A percentile compares a stretch with the other conserved stretches of the same genome.
phyloP scores from a whole-genome alignment of 2,888 invertebrate genomes.

The Argyresthia albistria region DNA sequence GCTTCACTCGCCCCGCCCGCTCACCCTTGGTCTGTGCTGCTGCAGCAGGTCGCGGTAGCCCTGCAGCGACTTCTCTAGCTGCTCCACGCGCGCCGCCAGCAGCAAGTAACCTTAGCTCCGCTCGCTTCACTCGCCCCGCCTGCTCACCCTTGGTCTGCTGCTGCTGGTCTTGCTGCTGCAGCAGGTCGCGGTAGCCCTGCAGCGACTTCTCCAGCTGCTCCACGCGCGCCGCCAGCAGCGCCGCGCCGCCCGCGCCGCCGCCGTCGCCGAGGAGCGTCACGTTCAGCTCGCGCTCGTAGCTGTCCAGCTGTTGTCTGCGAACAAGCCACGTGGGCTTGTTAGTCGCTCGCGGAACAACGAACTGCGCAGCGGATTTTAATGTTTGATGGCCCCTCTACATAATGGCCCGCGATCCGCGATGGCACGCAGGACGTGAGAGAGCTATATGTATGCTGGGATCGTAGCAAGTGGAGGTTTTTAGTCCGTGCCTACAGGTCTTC shows the following conservation, averaged over 20 bases:
- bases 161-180: slow-evolving; percentile 76
- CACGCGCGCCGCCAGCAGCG: slow-evolving; percentile 74
- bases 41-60: slow-evolving; percentile 82
- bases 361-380: too few relatives aligned
- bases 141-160: slow-evolving; percentile 31
- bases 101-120: slow-evolving; percentile 31
- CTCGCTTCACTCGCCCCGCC: too few relatives aligned
- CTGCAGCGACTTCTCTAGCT: slow-evolving; percentile 80
- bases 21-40: slow-evolving; percentile 46
- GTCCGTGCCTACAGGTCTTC: too few relatives aligned
- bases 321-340: too few relatives aligned
- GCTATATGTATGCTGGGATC: too few relatives aligned
- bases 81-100: slow-evolving; percentile 76
- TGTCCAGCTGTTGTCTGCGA: slow-evolving; percentile 79
- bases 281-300: slow-evolving; percentile 87
- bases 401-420: too few relatives aligned
- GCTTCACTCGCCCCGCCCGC: too few relatives aligned
- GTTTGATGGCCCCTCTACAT: too few relatives aligned
- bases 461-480: too few relatives aligned
- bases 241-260: slow-evolving; percentile 45
- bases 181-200: slow-evolving; percentile 81
- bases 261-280: slow-evolving; percentile 50
- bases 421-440: too few relatives aligned
- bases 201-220: slow-evolving; percentile 82
- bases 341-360: too few relatives aligned